These are phyloP conservation scores for Kuschelorhynchus macadamiae DNA, from an alignment of 2,888 invertebrate species.

Conservation along the genomic window DNA sequence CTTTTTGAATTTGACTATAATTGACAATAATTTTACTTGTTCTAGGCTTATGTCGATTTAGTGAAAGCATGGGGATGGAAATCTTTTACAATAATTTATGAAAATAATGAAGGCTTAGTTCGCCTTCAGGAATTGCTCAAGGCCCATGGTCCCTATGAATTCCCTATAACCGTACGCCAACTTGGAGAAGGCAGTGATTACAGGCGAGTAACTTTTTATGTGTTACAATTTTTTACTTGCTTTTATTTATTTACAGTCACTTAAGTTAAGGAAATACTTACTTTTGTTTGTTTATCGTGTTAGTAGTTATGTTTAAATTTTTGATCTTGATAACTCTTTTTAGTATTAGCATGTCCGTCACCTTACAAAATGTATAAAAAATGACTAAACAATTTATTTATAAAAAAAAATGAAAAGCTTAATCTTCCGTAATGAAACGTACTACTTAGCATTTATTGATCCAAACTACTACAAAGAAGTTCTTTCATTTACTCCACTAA, in stretches of 20 bases:
- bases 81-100: constrained; percentile 96
- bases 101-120: constrained; percentile 93
- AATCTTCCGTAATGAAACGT: too few relatives aligned
- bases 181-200: constrained; percentile 88
- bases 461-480: too few relatives aligned
- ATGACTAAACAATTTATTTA: background rate
- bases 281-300: background rate
- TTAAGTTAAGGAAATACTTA: too few relatives aligned
- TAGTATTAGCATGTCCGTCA: background rate
- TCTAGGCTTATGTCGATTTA: constrained; percentile 90
- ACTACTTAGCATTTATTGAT: too few relatives aligned
- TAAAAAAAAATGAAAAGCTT: too few relatives aligned
- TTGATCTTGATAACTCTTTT: background rate
- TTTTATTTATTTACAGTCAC: too few relatives aligned
- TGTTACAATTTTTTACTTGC: too few relatives aligned
- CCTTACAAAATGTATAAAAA: background rate
- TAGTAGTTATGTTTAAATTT: background rate
- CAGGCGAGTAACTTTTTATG: too few relatives aligned
- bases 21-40: too few relatives aligned
- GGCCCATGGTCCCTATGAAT: constrained; percentile 87
- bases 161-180: constrained; percentile 88
- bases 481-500: too few relatives aligned
- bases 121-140: constrained; percentile 89
- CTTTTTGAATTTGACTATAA: too few relatives aligned
- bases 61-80: constrained; percentile 94